Evolutionary conservation across 2,888 invertebrate species (phyloP).

Genomic region (Leptinotarsa juncta): DNA sequence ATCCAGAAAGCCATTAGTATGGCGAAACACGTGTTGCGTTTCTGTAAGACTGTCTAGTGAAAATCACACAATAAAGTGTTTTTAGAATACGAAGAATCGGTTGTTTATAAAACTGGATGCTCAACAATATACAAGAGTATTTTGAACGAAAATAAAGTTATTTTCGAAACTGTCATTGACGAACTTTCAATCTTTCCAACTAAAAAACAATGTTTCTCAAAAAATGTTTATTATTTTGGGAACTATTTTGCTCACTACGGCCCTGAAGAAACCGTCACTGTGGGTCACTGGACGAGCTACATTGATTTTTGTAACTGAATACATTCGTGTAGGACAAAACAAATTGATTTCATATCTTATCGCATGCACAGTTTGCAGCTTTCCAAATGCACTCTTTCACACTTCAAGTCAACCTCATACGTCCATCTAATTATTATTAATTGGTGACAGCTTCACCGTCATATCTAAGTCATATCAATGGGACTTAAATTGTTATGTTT

Average conservation of each 20-base stretch:
- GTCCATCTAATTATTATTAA: conserved; percentile 12
- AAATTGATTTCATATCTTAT: conserved; percentile 16
- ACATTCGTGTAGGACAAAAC: conserved; percentile 9
- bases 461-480: conserved; percentile 5
- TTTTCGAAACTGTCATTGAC: too few relatives aligned
- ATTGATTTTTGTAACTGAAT: neutral
- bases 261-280: neutral
- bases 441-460: conserved; percentile 1
- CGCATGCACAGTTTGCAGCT: conserved; percentile 11
- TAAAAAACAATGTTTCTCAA: too few relatives aligned
- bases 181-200: too few relatives aligned
- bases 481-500: neutral
- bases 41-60: too few relatives aligned
- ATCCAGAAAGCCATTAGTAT: too few relatives aligned
- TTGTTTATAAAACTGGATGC: too few relatives aligned
- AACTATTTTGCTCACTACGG: neutral
- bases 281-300: conserved; percentile 6
- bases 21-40: too few relatives aligned
- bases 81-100: too few relatives aligned
- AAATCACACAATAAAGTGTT: too few relatives aligned
- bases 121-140: too few relatives aligned
- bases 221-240: too few relatives aligned
- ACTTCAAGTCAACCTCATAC: conserved; percentile 3
- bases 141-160: too few relatives aligned
- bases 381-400: conserved; percentile 14